phyloP scores from a whole-genome alignment of 2,888 invertebrate species.

The Leptopilina syphax region DNA sequence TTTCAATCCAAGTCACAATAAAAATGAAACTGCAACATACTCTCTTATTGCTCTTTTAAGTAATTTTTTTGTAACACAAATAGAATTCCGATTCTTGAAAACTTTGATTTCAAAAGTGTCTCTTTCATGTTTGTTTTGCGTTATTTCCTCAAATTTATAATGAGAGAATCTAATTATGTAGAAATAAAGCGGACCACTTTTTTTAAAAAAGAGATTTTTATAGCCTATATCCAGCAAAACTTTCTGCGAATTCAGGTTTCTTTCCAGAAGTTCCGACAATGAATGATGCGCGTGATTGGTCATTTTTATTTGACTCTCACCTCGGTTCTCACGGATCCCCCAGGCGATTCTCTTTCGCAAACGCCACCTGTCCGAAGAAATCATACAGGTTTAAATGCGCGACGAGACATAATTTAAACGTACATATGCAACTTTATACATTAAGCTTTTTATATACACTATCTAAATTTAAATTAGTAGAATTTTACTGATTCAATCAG shows the following conservation, averaged over 20 bases:
- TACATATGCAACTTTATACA: conserved; percentile 27
- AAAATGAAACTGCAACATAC: background rate
- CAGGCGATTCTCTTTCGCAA: conserved; percentile 39
- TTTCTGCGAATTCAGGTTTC: conserved; percentile 21
- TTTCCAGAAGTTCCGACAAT: conserved; percentile 25
- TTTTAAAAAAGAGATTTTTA: conserved; percentile 1
- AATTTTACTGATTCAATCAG: no score
- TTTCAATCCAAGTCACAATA: background rate
- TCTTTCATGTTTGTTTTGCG: background rate
- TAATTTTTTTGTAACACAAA: background rate
- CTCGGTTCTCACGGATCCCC: conserved; percentile 38
- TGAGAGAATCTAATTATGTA: background rate
- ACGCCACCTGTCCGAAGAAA: conserved; percentile 35
- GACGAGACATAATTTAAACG: conserved; percentile 35
- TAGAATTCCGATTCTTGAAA: background rate
- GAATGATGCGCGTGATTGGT: conserved; percentile 33
- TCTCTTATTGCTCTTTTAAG: no score
- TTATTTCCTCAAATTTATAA: background rate
- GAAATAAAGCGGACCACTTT: conserved; percentile 3
- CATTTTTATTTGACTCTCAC: conserved; percentile 38
- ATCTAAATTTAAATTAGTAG: no score
- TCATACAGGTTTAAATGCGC: conserved; percentile 36
- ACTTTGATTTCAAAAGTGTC: no score
- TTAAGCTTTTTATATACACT: background rate
- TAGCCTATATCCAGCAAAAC: background rate